phyloP scores from a whole-genome alignment of 1,140 invertebrate genomes.

The Eulimnadia texana region DNA sequence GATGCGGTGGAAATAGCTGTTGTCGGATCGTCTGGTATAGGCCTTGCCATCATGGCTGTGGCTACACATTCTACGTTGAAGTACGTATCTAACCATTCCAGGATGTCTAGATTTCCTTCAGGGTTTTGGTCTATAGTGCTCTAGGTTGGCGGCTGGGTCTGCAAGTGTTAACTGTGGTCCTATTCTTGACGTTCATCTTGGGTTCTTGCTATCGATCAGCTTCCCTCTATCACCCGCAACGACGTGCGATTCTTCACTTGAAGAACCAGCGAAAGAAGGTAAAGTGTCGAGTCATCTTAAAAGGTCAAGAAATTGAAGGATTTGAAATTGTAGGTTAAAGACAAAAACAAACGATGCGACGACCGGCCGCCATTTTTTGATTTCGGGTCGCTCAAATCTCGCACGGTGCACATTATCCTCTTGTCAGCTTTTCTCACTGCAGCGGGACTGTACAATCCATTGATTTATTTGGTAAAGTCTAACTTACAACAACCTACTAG shows the following conservation, averaged over 20 bases:
- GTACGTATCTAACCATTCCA: constrained; percentile 38
- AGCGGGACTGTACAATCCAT: constrained; percentile 68
- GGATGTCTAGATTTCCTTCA: too few species aligned
- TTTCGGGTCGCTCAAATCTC: constrained; percentile 64
- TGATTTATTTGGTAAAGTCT: constrained; percentile 10
- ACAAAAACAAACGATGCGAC: constrained; percentile 32
- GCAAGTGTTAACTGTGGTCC: constrained; percentile 66
- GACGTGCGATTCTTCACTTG: constrained; percentile 75
- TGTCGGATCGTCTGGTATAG: constrained; percentile 66
- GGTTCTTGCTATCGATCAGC: constrained; percentile 79
- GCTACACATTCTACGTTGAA: constrained; percentile 61
- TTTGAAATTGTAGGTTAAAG: constrained; percentile 20
- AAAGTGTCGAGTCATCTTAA: background rate
- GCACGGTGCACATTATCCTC: constrained; percentile 66
- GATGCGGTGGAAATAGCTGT: constrained; percentile 79
- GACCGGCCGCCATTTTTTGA: constrained; percentile 72
- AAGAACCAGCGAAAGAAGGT: constrained; percentile 75
- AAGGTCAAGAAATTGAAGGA: background rate
- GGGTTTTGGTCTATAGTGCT: constrained; percentile 36
- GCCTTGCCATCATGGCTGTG: constrained; percentile 65
- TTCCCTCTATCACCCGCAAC: constrained; percentile 74
- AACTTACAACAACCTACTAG: background rate
- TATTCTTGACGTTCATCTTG: constrained; percentile 69
- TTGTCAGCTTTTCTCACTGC: constrained; percentile 59
- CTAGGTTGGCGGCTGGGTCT: constrained; percentile 77